Base-by-base conservation (phyloP, 2,113 vertebrate species). In the Megaleporinus macrocephalus region DNA sequence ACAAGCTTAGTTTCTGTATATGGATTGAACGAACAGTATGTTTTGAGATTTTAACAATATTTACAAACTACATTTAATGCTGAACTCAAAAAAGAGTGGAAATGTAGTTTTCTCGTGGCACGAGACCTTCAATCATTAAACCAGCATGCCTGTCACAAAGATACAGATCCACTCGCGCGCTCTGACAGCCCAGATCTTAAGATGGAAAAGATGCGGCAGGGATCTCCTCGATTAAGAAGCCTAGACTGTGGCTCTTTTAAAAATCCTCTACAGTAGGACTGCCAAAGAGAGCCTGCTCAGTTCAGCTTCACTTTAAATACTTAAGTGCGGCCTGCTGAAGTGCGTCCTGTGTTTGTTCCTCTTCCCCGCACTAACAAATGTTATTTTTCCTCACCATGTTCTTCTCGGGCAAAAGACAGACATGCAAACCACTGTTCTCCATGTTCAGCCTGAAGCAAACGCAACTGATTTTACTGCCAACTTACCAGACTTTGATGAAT, bases 321-420 rank as follows among this genome's bases (percentile, higher is more conserved):
- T 78, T 65, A 70, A 83, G 74, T 49, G 51, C 57, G 33, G 62
- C 44, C 62, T 59, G 77, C 80, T 80, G 30, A 81, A 44, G 69
- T 79, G 75, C 22, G 29, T 73, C 73, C 76, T 85, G 70, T 76
- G 47, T 74, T 76, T 36, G 20, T 30, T 69, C 82, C 61, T 76
- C 66, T 24, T 61, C n/a, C 29, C 20, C 47, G 24, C 55, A 78
- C 69, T 76, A 70, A 68, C 84, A 77, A 82, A 82, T 74, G 53
- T 74, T 84, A 78, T 73, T 83, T n/a, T 86, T 68, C 77, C 66
- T 81, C 80, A 71, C 76, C 33, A 47, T 53, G 84, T 81, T 76
- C 72, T 5, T 10, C 79, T 83, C 22, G 33, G 4, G 5, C 10
- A 69, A 78, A 57, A 47, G 82, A 72, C 69, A 22, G 14, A 14